A percentile compares a stretch with the other conserved stretches of the same genome.
phyloP scores from a whole-genome alignment of 2,113 vertebrate species.

The Platichthys flesus region DNA sequence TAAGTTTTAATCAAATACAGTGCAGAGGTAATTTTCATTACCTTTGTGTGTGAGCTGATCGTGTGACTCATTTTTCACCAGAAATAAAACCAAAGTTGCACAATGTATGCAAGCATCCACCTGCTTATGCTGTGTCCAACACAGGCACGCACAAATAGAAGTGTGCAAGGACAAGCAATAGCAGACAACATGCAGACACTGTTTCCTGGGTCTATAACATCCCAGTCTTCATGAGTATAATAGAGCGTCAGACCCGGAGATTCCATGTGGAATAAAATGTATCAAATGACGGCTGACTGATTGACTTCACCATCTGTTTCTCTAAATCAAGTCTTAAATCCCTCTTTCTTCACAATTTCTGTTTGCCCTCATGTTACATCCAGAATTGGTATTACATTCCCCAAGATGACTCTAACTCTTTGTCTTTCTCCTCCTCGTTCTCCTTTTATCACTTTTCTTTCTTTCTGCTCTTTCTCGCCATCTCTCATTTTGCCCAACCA shows the following conservation, averaged over 20 bases:
- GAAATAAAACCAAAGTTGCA: slow-evolving; percentile 16
- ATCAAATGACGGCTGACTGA: slow-evolving; percentile 1
- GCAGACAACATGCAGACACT: neutral
- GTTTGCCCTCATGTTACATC: neutral
- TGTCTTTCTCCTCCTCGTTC: neutral
- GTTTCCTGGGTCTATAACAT: neutral
- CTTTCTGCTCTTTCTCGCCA: neutral
- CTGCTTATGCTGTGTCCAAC: neutral
- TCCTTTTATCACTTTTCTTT: neutral
- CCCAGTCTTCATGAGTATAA: neutral
- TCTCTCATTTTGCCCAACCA: slow-evolving; percentile 5
- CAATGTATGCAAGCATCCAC: neutral
- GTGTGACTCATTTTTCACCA: slow-evolving; percentile 29
- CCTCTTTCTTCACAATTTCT: neutral
- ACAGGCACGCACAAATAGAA: neutral
- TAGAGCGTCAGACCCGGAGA: neutral
- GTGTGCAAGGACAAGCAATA: too few species aligned
- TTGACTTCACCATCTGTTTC: slow-evolving; percentile 5
- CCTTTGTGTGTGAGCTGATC: neutral
- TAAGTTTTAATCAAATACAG: slow-evolving; percentile 4
- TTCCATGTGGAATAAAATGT: slow-evolving; percentile 4
- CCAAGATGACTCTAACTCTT: neutral
- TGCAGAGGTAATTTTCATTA: neutral
- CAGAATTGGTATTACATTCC: slow-evolving; percentile 13
- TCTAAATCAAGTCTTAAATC: neutral